Conservation (phyloP, 2,888 invertebrate genomes). For the Bedellia somnulentella region DNA sequence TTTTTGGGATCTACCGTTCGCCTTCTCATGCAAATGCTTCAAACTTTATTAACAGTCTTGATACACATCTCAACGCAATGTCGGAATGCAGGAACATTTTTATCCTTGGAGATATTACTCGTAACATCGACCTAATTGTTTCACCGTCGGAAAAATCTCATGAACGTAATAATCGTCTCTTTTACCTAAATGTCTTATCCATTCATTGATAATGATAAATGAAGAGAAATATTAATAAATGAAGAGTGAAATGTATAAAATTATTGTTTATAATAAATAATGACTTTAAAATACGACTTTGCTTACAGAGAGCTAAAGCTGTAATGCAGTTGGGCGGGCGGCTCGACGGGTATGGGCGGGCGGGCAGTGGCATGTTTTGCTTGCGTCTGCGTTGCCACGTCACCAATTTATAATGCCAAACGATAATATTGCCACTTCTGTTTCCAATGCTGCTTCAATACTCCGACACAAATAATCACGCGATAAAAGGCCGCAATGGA, state of each 20-base stretch:
- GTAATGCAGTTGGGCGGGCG: slow-evolving; percentile 50
- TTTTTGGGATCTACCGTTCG: slow-evolving; percentile 14
- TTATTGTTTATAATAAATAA: too few species aligned
- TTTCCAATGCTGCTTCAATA: slow-evolving; percentile 1
- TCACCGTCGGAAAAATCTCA: too few species aligned
- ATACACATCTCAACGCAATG: slow-evolving; percentile 8
- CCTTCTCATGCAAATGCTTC: slow-evolving; percentile 11
- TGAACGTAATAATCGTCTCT: too few species aligned
- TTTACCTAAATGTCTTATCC: too few species aligned
- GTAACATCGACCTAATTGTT: slow-evolving; percentile 12
- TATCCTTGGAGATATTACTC: slow-evolving; percentile 14
- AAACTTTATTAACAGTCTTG: slow-evolving; percentile 11
- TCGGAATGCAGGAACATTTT: slow-evolving; percentile 9
- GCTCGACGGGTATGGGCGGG: too few species aligned
- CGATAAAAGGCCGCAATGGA: not conserved
- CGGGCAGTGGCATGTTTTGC: slow-evolving; percentile 27
- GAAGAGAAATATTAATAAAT: not conserved
- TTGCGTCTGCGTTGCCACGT: slow-evolving; percentile 12
- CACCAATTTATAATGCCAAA: not conserved
- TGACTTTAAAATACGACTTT: not conserved
- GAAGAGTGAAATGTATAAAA: not conserved
- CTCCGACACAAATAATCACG: not conserved
- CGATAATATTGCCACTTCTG: not conserved
- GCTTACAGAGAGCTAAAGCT: not conserved
- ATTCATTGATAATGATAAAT: too few species aligned